A percentile compares a stretch with the other conserved stretches of the same genome.
Evolutionary conservation across 1,140 invertebrate species (phyloP).

Genomic region (Araneus ventricosus): DNA sequence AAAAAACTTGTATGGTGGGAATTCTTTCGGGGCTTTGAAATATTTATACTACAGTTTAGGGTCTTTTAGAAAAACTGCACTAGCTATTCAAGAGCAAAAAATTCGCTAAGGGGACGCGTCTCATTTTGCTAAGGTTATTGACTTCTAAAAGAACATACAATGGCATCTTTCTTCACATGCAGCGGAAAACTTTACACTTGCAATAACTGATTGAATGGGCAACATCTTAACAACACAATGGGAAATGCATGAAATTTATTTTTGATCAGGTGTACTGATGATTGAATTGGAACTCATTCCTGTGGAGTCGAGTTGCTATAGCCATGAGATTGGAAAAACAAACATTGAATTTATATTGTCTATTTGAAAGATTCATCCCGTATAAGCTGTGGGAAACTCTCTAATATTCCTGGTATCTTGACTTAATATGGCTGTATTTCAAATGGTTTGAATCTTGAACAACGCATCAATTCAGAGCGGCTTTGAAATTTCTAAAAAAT

Average conservation of each 20-base stretch:
- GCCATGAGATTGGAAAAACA: neutral
- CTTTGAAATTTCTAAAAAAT: no score
- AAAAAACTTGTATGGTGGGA: neutral
- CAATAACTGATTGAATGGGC: neutral
- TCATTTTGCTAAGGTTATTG: neutral
- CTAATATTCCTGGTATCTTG: no score
- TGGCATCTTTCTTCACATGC: neutral
- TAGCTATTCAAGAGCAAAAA: neutral
- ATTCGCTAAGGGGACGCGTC: neutral
- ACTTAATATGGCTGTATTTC: no score
- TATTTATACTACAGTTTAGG: neutral
- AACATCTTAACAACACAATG: neutral
- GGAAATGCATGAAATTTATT: neutral
- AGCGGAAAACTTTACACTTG: neutral
- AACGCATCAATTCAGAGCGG: no score
- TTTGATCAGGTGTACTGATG: neutral
- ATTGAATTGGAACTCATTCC: neutral
- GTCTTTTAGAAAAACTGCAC: neutral
- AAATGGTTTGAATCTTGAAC: no score
- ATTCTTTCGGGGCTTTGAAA: neutral
- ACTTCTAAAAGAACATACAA: neutral
- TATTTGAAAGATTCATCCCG: neutral
- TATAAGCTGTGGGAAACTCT: no score
- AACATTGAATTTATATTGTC: neutral
- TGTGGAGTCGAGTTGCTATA: neutral